Evolutionary conservation across 2,888 invertebrate genomes (phyloP), one percentile per base, ranked within the genome.

Genomic region (Hermaeophaga mercurialis): DNA sequence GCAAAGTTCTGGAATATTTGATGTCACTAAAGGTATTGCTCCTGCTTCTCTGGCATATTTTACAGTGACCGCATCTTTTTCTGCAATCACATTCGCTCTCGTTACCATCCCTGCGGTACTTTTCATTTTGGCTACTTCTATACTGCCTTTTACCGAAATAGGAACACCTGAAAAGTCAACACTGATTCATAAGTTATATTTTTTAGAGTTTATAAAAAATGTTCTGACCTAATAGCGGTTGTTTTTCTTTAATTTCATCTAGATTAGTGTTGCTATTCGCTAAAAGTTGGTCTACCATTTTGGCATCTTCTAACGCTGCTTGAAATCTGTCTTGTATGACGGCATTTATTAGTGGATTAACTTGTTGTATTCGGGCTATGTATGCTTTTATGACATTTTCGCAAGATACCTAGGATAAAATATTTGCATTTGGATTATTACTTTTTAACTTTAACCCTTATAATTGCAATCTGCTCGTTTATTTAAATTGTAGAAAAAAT

Each of bases 1-100:
- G 69, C 95, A 95, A 59, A 91, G 83, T 73, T 96, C 95, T 0
- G 94, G 93, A 1, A 91, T 89, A 72, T 92, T 93, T 12, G 93
- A 91, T 0, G 92, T 86, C 11, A 90, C 82, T 28, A 96, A 76
- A 0, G 91, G 88, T 52, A 96, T 67, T 2, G 69, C 69, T 0
- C 95, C 95, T 0, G 93, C 90, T 5, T 78, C 71, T 57, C 82
- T 80, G 59, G 90, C 78, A 0, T 79, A 75, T 1, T 74, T 75
- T 0, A 95, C 90, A 0, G 81, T 84, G 0, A 79, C 82, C 0
- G 93, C 91, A 77, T 95, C 90, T 0, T 79, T 67, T 0, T 75
- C 65, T 0, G 91, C 87, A n/a, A 78, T 65, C 0, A 78, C 78
- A 0, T 76, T 75, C 15, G 60, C 64, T 5, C 80, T 75, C 19